phyloP scores from a whole-genome alignment of 2,113 vertebrate species.

The Pterocles burchelli region DNA sequence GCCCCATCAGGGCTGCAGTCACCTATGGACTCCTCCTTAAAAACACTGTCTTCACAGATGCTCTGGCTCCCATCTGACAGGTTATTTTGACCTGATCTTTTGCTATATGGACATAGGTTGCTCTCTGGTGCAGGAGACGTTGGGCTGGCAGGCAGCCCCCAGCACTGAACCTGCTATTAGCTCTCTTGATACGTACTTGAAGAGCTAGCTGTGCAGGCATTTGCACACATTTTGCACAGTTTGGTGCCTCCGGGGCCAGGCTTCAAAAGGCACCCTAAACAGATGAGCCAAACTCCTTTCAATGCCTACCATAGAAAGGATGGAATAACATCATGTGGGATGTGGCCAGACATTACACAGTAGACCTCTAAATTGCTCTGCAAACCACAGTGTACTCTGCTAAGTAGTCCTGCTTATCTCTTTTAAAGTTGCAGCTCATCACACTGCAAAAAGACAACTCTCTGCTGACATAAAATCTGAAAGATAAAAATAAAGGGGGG shows the following conservation, averaged over 20 bases:
- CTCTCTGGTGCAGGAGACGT: rapidly evolving
- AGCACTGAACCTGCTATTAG: neutral
- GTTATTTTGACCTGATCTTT: neutral
- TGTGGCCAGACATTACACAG: neutral
- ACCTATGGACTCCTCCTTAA: neutral
- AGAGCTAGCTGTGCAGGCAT: neutral
- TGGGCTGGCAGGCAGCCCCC: neutral
- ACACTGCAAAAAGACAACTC: neutral
- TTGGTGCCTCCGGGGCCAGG: neutral
- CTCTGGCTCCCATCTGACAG: rapidly evolving
- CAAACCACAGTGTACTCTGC: neutral
- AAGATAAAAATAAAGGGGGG: neutral
- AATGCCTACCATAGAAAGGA: neutral
- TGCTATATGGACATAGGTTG: neutral
- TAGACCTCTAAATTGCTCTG: neutral
- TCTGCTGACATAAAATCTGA: constrained; percentile 1
- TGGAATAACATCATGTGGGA: neutral
- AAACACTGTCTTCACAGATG: rapidly evolving
- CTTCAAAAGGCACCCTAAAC: neutral
- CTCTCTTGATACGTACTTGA: neutral
- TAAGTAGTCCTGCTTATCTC: constrained; percentile 6
- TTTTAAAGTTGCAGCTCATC: constrained; percentile 21
- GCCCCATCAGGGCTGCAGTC: neutral
- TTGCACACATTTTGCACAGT: neutral
- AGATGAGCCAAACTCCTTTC: neutral